Evolutionary conservation across 2,888 invertebrate genomes (phyloP), one percentile per base, ranked within the genome.

Genomic region (Cerastis leucographa): DNA sequence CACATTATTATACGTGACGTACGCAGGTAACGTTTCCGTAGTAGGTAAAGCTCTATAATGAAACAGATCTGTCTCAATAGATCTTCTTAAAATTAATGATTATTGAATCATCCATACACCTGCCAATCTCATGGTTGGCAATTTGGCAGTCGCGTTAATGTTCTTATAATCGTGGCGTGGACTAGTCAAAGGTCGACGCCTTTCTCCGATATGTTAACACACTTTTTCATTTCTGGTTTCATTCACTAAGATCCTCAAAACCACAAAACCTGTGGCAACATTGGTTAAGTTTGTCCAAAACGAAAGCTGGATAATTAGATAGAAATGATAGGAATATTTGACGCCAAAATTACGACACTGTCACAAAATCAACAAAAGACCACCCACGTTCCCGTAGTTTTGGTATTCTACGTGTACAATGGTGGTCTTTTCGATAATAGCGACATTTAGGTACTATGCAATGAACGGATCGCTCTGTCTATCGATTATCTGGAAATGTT

Each of bases 101-200:
- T 40, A 81, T 81, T 64, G 77, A 77, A 77, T 77, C 71, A 83
- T 69, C 67, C 59, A 66, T 56, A 35, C 71, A 51, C 22, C 40
- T 85, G 83, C 81, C 81, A 85, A 81, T 78, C 71, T 12, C 56
- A 44, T 71, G 56, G 14, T 71, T 81, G 68, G 51, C 68, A 68
- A 49, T 51, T 81, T 83, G 85, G 71, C 83, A 83, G 40, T 62
- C 51, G 51, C 64, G 8, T 49, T 71, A n/a, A 71, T 74, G n/a
- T 11, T 61, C 40, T 46, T 69, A 44, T 66, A 80, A 62, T 61
- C 29, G 29, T 46, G 40, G 44, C 12, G 42, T n/a, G 19, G 56
- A 56, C 25, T 40, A 51, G 17, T 67, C 68, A 73, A 73, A 73
- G 61, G 54, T 72, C 49, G 51, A 29, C 22, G 54, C 17, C 40